Conservation (phyloP, 2,797 vertebrate genomes). For the Crenichthys baileyi region DNA sequence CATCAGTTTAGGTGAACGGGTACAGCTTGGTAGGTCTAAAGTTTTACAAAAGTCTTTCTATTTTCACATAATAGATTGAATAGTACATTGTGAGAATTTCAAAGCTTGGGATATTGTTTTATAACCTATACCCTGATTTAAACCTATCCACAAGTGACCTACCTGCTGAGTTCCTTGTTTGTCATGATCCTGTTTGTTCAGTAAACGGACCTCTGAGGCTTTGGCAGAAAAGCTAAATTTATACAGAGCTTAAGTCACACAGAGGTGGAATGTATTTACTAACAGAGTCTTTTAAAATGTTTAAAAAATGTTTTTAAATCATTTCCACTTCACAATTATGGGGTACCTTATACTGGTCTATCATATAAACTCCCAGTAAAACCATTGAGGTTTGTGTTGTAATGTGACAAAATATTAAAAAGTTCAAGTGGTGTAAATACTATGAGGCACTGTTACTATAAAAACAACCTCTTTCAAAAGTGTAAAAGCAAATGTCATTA, state of each 20-base stretch:
- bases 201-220: neutral
- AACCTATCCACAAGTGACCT: neutral
- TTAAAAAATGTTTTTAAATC: neutral
- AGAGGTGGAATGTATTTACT: neutral
- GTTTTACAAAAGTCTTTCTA: neutral
- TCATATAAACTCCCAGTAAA: neutral
- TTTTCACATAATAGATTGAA: neutral
- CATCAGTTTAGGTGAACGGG: no score
- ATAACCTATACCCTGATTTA: neutral
- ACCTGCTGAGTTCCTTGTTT: neutral
- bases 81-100: neutral
- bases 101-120: neutral
- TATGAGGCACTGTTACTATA: slow-evolving; percentile 5
- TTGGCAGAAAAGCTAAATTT: neutral
- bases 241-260: neutral
- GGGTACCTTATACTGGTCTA: neutral
- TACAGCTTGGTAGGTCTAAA: no score
- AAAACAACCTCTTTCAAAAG: slow-evolving; percentile 40
- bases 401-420: neutral
- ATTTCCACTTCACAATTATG: neutral
- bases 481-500: slow-evolving; percentile 54
- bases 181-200: neutral
- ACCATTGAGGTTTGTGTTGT: neutral
- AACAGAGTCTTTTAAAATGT: neutral
- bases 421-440: neutral